These are phyloP conservation scores for Pocota personata DNA, from an alignment of 2,888 invertebrate genomes.

Conservation along the genomic window DNA sequence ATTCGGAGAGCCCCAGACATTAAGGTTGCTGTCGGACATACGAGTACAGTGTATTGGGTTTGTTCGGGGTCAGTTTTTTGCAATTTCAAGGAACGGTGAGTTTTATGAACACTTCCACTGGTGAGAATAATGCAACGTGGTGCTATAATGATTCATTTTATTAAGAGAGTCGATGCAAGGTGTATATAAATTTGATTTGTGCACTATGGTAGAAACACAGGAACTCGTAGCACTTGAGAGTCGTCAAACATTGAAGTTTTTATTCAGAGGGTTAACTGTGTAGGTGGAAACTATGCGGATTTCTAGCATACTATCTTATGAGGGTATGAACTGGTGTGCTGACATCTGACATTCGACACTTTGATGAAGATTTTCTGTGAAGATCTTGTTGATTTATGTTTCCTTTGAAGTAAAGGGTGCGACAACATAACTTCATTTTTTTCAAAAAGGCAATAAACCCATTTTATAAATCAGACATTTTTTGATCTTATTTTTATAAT, in stretches of 20 bases:
- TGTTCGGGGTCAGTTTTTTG: slow-evolving; percentile 56
- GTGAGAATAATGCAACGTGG: slow-evolving; percentile 64
- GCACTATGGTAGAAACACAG: slow-evolving; percentile 12
- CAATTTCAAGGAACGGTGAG: slow-evolving; percentile 59
- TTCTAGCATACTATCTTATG: background rate
- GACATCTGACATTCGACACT: no score
- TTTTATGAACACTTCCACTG: slow-evolving; percentile 68
- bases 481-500: no score
- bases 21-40: slow-evolving; percentile 52
- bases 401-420: no score
- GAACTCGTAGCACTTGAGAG: background rate
- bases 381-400: no score
- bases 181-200: slow-evolving; percentile 61
- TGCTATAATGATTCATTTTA: slow-evolving; percentile 73
- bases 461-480: no score
- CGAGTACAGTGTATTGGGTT: slow-evolving; percentile 21
- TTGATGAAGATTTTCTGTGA: background rate
- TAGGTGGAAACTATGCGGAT: background rate
- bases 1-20: slow-evolving; percentile 54
- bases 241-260: background rate
- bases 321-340: no score
- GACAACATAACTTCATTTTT: no score
- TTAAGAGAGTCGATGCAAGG: slow-evolving; percentile 40
- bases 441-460: no score
- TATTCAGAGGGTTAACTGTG: background rate